Evolutionary conservation across 2,113 vertebrate genomes (phyloP), one percentile per base, ranked within the genome.

Genomic region (Mellivora capensis): DNA sequence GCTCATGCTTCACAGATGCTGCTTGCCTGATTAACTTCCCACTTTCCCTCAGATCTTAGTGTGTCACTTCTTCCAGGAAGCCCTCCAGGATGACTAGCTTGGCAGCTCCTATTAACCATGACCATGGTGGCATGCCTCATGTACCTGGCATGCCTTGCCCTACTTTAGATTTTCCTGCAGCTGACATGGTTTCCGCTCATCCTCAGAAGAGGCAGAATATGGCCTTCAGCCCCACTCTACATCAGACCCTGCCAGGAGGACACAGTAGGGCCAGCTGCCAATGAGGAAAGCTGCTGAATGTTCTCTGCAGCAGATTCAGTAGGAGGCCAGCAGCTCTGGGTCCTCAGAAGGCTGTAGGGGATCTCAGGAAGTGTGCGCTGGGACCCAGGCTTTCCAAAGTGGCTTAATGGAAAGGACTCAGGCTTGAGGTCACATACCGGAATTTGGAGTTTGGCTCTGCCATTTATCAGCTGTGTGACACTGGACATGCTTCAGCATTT

Each of bases 61-160:
- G 20, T 90, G 29, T 54, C 34, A 25, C 85, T 42, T 94, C 79
- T 67, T 92, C 59, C 74, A 67, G 34, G 92, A 96, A 94, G 84
- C 17, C 79, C 62, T 85, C 93, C 54, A 14, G 71, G 12, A 13
- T n/a, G 10, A 62, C 44, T 82, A 11, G 4, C 64, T 42, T 23
- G 7, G 39, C 20, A 77, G 23, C 34, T 27, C 29, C 29, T 34
- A 1, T 15, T 89, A 49, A 14, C 21, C 0, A 4, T 37, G 12
- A 8, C 59, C 2, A 0, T 31, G 37, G 49, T 39, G 27, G 14
- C 6, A 18, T 5, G 52, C 20, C 57, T 52, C 67, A 18, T 10
- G 21, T 54, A 20, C 27, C 18, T 17, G 42, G 39, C 17, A 6
- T n/a, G 34, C 21, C 54, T 59, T 31, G 6, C 42, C 91, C 37